Evolutionary conservation across 2,113 vertebrate genomes (phyloP).

Genomic region (Pseudorasbora parva): DNA sequence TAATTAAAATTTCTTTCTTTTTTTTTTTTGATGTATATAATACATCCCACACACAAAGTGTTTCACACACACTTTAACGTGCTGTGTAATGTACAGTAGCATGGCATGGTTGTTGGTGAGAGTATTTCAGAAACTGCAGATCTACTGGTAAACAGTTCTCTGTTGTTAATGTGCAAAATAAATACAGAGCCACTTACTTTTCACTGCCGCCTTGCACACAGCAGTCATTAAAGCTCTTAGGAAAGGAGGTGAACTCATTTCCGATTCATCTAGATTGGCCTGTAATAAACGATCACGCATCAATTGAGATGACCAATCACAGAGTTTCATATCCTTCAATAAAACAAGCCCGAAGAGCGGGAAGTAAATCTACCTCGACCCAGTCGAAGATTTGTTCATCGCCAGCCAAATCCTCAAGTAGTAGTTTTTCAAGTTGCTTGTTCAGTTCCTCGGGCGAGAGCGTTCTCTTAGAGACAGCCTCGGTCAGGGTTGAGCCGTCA

Average conservation of each 20-base stretch:
- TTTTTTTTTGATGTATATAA: no score
- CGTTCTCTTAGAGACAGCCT: slow-evolving; percentile 83
- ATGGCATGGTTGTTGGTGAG: no score
- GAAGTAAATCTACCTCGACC: slow-evolving; percentile 85
- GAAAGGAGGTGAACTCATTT: slow-evolving; percentile 97
- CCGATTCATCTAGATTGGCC: slow-evolving; percentile 94
- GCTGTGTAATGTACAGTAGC: no score
- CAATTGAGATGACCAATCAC: not conserved
- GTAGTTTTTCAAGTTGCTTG: slow-evolving; percentile 90
- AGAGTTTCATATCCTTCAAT: not conserved
- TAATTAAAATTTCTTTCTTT: no score
- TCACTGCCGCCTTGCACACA: slow-evolving; percentile 96
- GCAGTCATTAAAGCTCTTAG: slow-evolving; percentile 99
- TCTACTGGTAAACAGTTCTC: not conserved
- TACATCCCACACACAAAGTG: no score
- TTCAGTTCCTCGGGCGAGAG: slow-evolving; percentile 89
- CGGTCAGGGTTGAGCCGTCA: slow-evolving; percentile 81
- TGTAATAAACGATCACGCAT: slow-evolving; percentile 57
- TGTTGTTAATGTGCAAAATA: not conserved
- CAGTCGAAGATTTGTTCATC: slow-evolving; percentile 99
- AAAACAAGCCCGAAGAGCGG: not conserved
- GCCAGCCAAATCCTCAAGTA: slow-evolving; percentile 91
- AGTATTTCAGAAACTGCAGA: no score
- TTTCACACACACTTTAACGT: no score
- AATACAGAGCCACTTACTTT: slow-evolving; percentile 80